phyloP scores from a whole-genome alignment of 2,113 vertebrate species.

The Rhegmatorhina hoffmannsi region DNA sequence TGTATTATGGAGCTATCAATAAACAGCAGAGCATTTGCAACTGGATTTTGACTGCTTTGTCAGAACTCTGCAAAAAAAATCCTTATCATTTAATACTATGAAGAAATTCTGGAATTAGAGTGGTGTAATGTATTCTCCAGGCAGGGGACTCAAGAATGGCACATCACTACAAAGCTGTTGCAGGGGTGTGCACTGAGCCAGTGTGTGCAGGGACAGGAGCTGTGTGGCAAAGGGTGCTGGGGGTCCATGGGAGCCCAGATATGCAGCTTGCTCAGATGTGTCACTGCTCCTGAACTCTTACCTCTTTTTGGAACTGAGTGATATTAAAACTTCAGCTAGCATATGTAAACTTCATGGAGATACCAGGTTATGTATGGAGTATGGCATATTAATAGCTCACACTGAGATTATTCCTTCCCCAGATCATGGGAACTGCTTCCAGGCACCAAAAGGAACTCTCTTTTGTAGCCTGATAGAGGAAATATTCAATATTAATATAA shows the following conservation, averaged over 20 bases:
- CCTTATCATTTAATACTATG: background rate
- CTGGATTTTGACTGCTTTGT: conserved; percentile 63
- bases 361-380: background rate
- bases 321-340: fast-evolving
- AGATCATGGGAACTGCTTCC: background rate
- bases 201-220: fast-evolving
- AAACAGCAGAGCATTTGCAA: conserved; percentile 59
- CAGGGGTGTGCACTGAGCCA: background rate
- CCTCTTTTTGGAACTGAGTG: background rate
- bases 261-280: fast-evolving
- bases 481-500: background rate
- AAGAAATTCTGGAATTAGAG: background rate
- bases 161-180: background rate
- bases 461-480: background rate
- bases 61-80: background rate
- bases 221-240: background rate
- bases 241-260: background rate
- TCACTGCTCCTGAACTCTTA: fast-evolving
- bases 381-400: background rate
- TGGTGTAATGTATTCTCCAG: background rate
- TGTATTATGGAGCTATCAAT: conserved; percentile 70
- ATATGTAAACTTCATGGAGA: background rate
- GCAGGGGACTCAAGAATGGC: background rate
- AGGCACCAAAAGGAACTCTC: background rate
- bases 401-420: background rate